Base-by-base conservation (phyloP, 1,140 invertebrate species). In the Bombus terrestris region DNA sequence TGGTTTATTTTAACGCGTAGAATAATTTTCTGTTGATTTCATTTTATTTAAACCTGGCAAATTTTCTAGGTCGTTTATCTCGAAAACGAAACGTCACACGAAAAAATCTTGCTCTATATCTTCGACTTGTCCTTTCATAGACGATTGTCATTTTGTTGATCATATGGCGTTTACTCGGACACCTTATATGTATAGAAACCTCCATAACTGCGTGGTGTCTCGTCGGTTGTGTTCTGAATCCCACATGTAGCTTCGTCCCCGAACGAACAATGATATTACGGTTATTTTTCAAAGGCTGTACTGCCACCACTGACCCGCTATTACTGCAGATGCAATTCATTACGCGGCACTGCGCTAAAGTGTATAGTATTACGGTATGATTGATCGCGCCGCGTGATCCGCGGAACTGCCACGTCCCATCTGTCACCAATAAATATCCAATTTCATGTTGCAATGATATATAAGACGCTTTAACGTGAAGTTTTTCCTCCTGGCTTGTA, bases 341-440 rank as follows among this genome's bases (percentile, higher is more conserved):
- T 94, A 93, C 90, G 80, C 86, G 84, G 71, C 15, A 37, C 69
- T 87, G 86, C 80, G 92, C 91, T 91, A 91, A 85, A 91, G 86
- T 90, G 89, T 92, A 91, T 92, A 92, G 92, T 91, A 91, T 93
- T 92, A 92, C 92, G 90, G 89, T 92, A 94, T 95, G 94, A 95
- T 95, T 94, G 93, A 95, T 95, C 93, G 91, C 90, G 90, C 86
- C 35, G 88, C 90, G 91, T 92, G 92, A 95, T 94, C 92, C 93
- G 92, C 86, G 89, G 92, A 93, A 93, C 91, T 89, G 93, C 91
- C 93, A 87, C 92, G 93, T 93, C 93, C 93, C 93, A 94, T 94
- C 94, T 95, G 94, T 94, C 94, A 93, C 93, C 93, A 94, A 95
- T 95, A 95, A 94, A 95, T 95, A 95, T 95, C 94, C 94, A 95